These are phyloP conservation scores for Tenthredo livida DNA, from an alignment of 2,888 invertebrate genomes.

Conservation along the genomic window DNA sequence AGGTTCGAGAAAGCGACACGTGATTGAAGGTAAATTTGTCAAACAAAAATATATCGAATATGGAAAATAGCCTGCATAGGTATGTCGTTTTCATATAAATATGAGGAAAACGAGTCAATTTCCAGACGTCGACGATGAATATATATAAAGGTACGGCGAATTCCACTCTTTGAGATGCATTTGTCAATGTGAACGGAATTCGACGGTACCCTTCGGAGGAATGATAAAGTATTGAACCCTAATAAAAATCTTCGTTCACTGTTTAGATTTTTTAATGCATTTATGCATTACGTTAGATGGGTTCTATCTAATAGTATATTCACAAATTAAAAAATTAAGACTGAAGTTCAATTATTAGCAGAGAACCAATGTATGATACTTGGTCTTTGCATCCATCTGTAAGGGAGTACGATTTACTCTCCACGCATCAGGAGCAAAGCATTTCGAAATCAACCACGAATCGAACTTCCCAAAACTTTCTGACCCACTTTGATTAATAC, in stretches of 20 bases:
- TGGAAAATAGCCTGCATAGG: neutral
- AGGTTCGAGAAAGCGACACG: neutral
- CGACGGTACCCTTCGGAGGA: neutral
- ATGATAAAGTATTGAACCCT: neutral
- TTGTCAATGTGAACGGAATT: slow-evolving; percentile 20
- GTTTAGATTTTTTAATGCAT: neutral
- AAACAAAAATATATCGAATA: slow-evolving; percentile 22
- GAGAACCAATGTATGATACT: neutral
- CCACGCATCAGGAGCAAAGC: slow-evolving; percentile 3
- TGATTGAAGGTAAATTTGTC: slow-evolving; percentile 39
- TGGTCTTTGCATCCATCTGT: neutral
- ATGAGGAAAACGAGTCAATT: neutral
- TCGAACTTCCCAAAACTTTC: slow-evolving; percentile 10
- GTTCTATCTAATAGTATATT: neutral
- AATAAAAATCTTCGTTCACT: neutral
- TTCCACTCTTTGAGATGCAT: neutral
- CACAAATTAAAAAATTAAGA: neutral
- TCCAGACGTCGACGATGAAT: neutral
- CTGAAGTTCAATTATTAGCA: neutral
- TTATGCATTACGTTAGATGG: neutral
- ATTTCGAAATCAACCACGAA: slow-evolving; percentile 4
- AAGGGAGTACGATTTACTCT: neutral
- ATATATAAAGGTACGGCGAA: neutral
- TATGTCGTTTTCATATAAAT: neutral
- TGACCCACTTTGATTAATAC: slow-evolving; percentile 43